A percentile compares a stretch with the other conserved stretches of the same genome.
Conservation (phyloP, 2,797 vertebrate species). For the Pseudopleuronectes americanus region DNA sequence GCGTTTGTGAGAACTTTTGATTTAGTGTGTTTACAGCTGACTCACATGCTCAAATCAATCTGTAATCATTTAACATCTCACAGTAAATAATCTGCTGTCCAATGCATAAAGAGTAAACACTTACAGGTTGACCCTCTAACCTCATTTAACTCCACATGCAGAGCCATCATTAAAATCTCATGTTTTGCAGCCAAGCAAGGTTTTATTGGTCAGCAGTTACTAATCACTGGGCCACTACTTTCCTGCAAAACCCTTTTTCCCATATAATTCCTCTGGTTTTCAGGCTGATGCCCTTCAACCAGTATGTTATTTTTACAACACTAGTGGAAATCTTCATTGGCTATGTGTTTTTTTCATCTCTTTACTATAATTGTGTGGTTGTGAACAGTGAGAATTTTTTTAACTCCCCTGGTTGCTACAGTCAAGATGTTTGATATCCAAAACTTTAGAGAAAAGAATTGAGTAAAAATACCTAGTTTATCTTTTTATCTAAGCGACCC, state of each 20-base stretch:
- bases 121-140: constrained; percentile 26
- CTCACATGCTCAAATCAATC: constrained; percentile 15
- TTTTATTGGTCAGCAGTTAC: constrained; percentile 9
- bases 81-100: constrained; percentile 4
- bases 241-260: not conserved
- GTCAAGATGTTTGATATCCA: constrained; percentile 15
- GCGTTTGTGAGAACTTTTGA: constrained; percentile 13
- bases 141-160: constrained; percentile 12
- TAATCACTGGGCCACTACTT: constrained; percentile 4
- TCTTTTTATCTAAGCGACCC: not conserved
- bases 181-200: not conserved
- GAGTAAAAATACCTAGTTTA: not conserved
- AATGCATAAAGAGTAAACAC: not conserved
- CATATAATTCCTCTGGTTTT: not conserved
- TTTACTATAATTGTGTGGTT: constrained; percentile 12
- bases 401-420: not conserved
- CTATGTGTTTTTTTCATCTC: constrained; percentile 1
- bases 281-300: not conserved
- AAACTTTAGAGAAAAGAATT: constrained; percentile 4
- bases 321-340: not conserved
- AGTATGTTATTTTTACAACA: not conserved
- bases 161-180: constrained; percentile 28
- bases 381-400: constrained; percentile 9
- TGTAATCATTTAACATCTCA: constrained; percentile 29
- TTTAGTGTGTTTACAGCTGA: not conserved